Evolutionary conservation across 2,113 vertebrate species (phyloP).

Genomic region (Microtus oregoni): DNA sequence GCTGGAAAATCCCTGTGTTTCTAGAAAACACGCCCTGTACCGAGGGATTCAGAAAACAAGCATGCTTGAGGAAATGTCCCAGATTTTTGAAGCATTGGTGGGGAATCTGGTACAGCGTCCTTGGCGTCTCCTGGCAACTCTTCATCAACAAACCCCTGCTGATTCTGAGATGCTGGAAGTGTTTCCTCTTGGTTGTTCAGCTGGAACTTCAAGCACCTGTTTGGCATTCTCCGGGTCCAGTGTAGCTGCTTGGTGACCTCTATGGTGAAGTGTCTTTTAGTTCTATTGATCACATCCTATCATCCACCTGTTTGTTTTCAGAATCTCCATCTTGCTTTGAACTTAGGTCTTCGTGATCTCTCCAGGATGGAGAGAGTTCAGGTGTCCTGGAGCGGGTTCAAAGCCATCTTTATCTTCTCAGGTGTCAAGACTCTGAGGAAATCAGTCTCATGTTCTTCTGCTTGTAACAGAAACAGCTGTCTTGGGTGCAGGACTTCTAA

Average conservation of each 20-base stretch:
- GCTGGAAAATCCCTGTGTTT: background rate
- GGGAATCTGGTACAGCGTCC: background rate
- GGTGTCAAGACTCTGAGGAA: constrained; percentile 69
- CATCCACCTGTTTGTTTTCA: background rate
- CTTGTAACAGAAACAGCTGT: constrained; percentile 59
- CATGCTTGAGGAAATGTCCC: constrained; percentile 92
- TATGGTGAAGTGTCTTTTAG: constrained; percentile 63
- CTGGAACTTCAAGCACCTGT: constrained; percentile 26
- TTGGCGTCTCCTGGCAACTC: constrained; percentile 34
- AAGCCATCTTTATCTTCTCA: constrained; percentile 79
- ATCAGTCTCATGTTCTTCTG: constrained; percentile 77
- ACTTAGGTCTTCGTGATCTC: constrained; percentile 75
- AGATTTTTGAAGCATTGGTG: constrained; percentile 92
- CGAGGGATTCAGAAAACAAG: background rate
- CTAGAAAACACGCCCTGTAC: background rate
- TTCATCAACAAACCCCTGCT: background rate
- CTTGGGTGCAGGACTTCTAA: constrained; percentile 84
- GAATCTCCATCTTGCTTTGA: constrained; percentile 60
- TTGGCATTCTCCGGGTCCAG: background rate
- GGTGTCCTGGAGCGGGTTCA: constrained; percentile 71
- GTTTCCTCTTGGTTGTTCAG: constrained; percentile 57
- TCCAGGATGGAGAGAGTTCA: constrained; percentile 73
- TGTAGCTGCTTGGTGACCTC: constrained; percentile 32
- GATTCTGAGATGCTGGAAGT: background rate
- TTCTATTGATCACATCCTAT: constrained; percentile 42